Evolutionary conservation across 2,888 invertebrate species (phyloP).

Genomic region (Silvanus unidentatus): DNA sequence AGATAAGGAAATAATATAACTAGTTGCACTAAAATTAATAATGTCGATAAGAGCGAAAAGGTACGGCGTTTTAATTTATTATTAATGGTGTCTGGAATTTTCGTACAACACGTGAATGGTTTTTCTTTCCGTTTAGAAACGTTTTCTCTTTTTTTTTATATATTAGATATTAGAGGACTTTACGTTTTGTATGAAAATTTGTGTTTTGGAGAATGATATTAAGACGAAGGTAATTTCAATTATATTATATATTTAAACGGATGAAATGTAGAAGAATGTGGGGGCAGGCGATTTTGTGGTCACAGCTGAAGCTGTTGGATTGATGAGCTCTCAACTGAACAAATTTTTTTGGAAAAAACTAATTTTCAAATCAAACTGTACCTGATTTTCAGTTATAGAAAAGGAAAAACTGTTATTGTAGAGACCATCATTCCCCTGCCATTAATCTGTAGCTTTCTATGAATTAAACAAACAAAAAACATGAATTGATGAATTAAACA

Average conservation of each 20-base stretch:
- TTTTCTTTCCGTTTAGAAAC: no score
- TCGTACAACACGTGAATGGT: background rate
- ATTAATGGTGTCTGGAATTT: constrained; percentile 13
- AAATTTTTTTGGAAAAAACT: no score
- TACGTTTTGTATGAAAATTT: constrained; percentile 2
- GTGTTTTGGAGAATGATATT: background rate
- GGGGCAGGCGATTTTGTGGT: constrained; percentile 37
- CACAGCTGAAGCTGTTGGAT: constrained; percentile 40
- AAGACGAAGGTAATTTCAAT: background rate
- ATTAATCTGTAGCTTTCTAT: constrained; percentile 37
- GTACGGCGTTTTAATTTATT: constrained; percentile 19
- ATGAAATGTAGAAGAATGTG: constrained; percentile 25
- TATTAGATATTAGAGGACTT: no score
- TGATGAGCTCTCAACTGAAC: constrained; percentile 17
- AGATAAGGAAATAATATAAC: no score
- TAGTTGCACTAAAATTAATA: constrained; percentile 8
- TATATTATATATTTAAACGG: background rate
- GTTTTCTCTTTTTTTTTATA: no score
- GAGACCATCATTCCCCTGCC: constrained; percentile 58
- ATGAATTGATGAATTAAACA: no score
- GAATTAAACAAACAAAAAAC: no score
- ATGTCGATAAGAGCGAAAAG: constrained; percentile 13
- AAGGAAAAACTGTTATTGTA: constrained; percentile 37
- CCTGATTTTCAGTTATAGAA: no score
- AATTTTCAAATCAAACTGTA: no score